These are phyloP conservation scores for Opisthocomus hoazin DNA, from an alignment of 2,113 vertebrate species.

Conservation along the genomic window DNA sequence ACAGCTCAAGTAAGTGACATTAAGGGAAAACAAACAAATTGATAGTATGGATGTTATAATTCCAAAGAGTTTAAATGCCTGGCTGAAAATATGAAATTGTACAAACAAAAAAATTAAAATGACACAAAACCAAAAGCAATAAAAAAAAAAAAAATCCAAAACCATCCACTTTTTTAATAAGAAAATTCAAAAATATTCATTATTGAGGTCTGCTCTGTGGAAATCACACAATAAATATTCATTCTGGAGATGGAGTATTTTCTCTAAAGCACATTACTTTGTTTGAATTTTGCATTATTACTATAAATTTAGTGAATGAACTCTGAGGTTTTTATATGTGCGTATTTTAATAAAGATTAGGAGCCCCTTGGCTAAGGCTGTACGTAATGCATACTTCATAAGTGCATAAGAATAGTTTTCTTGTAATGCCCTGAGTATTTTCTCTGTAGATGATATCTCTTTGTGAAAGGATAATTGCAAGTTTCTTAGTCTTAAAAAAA, in stretches of 20 bases:
- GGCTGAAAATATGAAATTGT: not conserved
- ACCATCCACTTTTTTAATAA: not conserved
- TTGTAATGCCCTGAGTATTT: not conserved
- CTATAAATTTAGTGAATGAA: not conserved
- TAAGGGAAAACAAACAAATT: not conserved
- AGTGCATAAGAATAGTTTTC: not conserved
- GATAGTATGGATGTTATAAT: not conserved
- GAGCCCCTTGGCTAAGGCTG: not conserved
- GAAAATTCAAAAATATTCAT: not conserved
- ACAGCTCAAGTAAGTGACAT: not conserved
- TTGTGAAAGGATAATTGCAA: not conserved
- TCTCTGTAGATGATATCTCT: rapidly evolving
- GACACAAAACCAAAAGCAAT: not conserved
- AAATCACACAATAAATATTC: not conserved
- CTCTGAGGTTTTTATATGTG: not conserved
- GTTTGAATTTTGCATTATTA: not conserved
- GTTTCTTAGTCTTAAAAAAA: not conserved
- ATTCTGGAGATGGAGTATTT: not conserved
- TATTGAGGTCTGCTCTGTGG: not conserved
- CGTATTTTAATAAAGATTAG: not conserved
- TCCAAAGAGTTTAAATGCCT: not conserved
- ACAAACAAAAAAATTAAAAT: not conserved
- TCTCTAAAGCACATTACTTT: not conserved
- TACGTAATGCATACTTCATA: not conserved
- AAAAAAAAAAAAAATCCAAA: not conserved